Base-by-base conservation (phyloP, 2,888 invertebrate genomes). In the Erebia epiphron region DNA sequence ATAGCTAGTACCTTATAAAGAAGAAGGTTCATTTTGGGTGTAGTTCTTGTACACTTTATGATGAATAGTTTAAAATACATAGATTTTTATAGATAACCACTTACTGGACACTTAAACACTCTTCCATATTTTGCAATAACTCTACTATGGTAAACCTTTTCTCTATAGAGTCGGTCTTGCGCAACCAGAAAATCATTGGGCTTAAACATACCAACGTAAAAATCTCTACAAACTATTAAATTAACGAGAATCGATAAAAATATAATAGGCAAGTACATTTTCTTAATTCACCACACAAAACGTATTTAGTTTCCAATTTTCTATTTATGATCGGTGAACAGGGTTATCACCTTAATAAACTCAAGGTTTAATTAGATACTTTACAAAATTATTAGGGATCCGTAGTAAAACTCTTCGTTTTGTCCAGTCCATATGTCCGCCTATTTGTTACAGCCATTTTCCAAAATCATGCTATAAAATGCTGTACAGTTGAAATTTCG, bases 201-300 rank as follows among this genome's bases (percentile, higher is more conserved):
- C 46, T 81, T 86, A 68, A 90, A 91, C 87, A 90, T 86, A 2
- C 91, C 91, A 0, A 86, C 75, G 58, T 88, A 87, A 70, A 83
- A 89, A 78, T 90, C 89, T 72, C 86, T 83, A 73, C 85, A 83
- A 41, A 73, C 57, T 43, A 65, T 70, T 18, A 67, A 16, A 67
- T 64, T 68, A 18, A 70, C 18, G 1, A 65, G 41, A 43, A 72
- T 0, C 54, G 62, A 43, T 63, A 74, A 54, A 52, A 68, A 52
- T 54, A 74, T 43, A 8, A 68, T 11, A 46, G 26, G 41, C 56
- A 41, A 18, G 26, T 64, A 21, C 74, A 72, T 74, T 60, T 67
- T 71, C 8, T 62, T 21, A 13, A 60, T n/a, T 21, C 18, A 64
- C 16, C 8, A n/a, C 21, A 16, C 11, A 52, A 5, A n/a, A 50